Percentiles rank a stretch among this genome's conserved stretches.
Evolutionary conservation across 2,797 vertebrate species (phyloP).

Genomic region (Chloroceryle amazona): DNA sequence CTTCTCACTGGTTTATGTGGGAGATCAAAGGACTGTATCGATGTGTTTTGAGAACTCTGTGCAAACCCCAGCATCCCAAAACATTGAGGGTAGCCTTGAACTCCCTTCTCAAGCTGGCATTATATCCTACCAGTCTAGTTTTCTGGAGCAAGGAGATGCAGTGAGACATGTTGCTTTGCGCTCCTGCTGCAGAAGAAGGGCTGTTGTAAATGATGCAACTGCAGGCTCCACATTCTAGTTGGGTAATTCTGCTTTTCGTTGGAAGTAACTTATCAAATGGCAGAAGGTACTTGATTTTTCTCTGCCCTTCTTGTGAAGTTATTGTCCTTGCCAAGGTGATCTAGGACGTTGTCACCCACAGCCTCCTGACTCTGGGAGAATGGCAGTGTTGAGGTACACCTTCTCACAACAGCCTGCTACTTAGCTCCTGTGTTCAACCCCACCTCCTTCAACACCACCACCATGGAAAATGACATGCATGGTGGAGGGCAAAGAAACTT

Average conservation of each 20-base stretch:
- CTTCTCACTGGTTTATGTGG: not conserved
- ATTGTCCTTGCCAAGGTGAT: not conserved
- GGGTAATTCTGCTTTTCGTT: not conserved
- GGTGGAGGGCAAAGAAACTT: not conserved
- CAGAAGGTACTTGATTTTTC: not conserved
- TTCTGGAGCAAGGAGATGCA: not conserved
- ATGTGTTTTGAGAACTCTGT: not conserved
- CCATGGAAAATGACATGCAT: not conserved
- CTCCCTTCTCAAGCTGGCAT: not conserved
- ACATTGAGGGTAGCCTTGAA: not conserved
- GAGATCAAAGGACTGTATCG: not conserved
- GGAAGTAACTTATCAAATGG: not conserved
- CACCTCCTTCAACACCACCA: not conserved
- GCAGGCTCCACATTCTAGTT: not conserved
- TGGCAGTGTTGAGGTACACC: not conserved
- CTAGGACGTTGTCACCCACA: not conserved
- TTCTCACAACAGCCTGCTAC: not conserved
- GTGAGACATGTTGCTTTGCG: rapidly evolving
- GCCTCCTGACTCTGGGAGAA: not conserved
- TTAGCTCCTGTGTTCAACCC: not conserved
- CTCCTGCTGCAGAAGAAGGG: not conserved
- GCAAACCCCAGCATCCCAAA: not conserved
- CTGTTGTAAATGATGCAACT: not conserved
- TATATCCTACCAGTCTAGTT: not conserved
- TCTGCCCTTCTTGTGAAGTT: not conserved